Base-by-base conservation (phyloP, 2,113 vertebrate species). In the Planiliza haematocheilus region DNA sequence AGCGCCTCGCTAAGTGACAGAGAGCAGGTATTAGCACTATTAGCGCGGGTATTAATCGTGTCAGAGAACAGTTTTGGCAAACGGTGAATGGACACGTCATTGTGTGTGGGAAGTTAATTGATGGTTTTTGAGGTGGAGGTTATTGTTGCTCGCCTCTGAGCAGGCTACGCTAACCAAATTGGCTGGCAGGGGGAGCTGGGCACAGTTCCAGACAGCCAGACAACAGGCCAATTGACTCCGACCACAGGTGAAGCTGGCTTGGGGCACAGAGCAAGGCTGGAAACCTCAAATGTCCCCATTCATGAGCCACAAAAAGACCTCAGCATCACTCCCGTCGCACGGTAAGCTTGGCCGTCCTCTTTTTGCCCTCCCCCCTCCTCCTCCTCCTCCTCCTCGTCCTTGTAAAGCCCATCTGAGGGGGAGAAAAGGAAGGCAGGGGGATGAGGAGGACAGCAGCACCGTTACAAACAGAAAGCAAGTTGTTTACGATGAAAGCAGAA, bases 391-490 rank as follows among this genome's bases (percentile, higher is more conserved):
- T 1, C n/a, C 72, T 39, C 38, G 42, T 77, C 20, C 72, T 78
- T 70, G 70, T 69, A 70, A 81, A 80, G 73, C 76, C 60, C 79
- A 74, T 86, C 82, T 81, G 86, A 86, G 55, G 12, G 46, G 77
- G 80, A 82, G 83, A 85, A 77, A 85, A 80, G 81, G 77, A 86
- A 85, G 81, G 74, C 64, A 53, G 80, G 68, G 70, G 52, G 74
- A 64, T 60, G 56, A 81, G 75, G 62, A 59, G 82, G 81, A 83
- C 77, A 82, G 79, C 72, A 77, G 79, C 79, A 86, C 57, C 65
- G 66, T 79, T 36, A 86, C 92, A 83, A 91, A 93, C 92, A 91
- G 93, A 87, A 91, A 94, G 94, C 95, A 95, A 95, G 95, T 95
- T 95, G 94, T 83, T 90, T 79, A 70, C 37, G 79, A 84, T 91